A percentile compares a stretch with the other conserved stretches of the same genome.
Conservation (phyloP, 2,113 vertebrate species). For the Numida meleagris region DNA sequence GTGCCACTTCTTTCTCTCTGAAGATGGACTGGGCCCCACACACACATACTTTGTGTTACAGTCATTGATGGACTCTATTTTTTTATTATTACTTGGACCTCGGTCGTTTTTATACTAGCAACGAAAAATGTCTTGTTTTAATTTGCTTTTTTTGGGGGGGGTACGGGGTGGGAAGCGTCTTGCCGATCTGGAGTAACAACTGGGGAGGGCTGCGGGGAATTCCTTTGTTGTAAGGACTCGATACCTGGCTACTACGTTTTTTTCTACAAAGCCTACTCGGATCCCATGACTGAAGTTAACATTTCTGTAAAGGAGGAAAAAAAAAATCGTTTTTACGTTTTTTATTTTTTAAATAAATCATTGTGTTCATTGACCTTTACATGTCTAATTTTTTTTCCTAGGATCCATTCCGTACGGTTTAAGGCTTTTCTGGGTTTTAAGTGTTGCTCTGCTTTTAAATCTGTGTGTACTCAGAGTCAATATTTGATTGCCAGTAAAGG, state of each 20-base stretch:
- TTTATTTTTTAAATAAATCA: constrained; percentile 89
- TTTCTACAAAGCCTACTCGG: constrained; percentile 82
- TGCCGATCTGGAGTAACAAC: constrained; percentile 80
- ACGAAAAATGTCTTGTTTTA: constrained; percentile 78
- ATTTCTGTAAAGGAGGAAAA: constrained; percentile 77
- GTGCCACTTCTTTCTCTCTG: constrained; percentile 72
- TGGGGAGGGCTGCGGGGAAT: constrained; percentile 72
- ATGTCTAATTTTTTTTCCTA: constrained; percentile 84
- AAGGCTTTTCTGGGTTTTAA: constrained; percentile 68
- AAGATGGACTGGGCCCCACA: constrained; percentile 82
- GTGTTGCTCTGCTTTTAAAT: constrained; percentile 47
- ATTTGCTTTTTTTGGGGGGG: constrained; percentile 71
- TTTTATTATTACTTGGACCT: constrained; percentile 88
- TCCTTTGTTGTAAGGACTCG: constrained; percentile 84
- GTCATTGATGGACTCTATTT: constrained; percentile 88
- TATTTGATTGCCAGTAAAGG: constrained; percentile 64
- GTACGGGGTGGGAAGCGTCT: constrained; percentile 68
- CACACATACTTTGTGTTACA: constrained; percentile 85
- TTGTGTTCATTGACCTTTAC: constrained; percentile 83
- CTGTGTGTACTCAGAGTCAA: constrained; percentile 58
- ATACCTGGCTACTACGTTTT: constrained; percentile 81
- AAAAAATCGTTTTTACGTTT: constrained; percentile 84
- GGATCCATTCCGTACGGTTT: constrained; percentile 76
- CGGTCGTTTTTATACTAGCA: constrained; percentile 88
- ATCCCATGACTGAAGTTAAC: constrained; percentile 81